Evolutionary conservation across 1,140 invertebrate genomes (phyloP).

Genomic region (Adoxophyes honmai): DNA sequence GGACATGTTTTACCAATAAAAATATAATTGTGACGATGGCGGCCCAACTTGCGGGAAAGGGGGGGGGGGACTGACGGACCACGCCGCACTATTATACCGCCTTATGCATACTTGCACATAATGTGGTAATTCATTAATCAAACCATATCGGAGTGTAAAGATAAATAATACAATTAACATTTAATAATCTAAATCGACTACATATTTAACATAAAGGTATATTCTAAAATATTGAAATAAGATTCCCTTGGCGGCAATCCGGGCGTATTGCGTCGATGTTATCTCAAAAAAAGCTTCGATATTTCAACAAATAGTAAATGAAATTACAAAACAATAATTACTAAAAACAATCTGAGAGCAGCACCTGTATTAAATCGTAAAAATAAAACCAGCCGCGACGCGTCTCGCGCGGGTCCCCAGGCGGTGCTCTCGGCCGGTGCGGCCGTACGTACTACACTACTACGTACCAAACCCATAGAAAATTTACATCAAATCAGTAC

Average conservation of each 20-base stretch:
- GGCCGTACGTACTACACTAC: constrained; percentile 49
- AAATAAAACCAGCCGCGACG: constrained; percentile 1
- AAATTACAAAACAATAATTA: constrained; percentile 34
- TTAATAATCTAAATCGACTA: constrained; percentile 71
- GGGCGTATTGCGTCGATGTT: constrained; percentile 21
- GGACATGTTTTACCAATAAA: constrained; percentile 32
- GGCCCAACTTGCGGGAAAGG: constrained; percentile 18
- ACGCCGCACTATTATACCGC: constrained; percentile 25
- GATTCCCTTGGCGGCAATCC: constrained; percentile 52
- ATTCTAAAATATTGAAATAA: constrained; percentile 63
- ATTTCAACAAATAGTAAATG: constrained; percentile 24
- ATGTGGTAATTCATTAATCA: constrained; percentile 38
- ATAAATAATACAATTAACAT: constrained; percentile 75
- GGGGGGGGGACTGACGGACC: constrained; percentile 22
- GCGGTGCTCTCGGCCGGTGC: constrained; percentile 35
- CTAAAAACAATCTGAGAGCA: constrained; percentile 45
- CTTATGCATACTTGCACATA: constrained; percentile 31
- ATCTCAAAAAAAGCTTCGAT: constrained; percentile 34
- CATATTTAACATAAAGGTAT: constrained; percentile 65
- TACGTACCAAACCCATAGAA: constrained; percentile 68
- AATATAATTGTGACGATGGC: constrained; percentile 51
- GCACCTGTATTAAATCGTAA: constrained; percentile 48
- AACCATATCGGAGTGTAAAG: constrained; percentile 60
- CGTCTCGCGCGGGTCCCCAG: constrained; percentile 19
- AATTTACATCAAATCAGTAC: constrained; percentile 72